Evolutionary conservation across 2,797 vertebrate genomes (phyloP), one percentile per base, ranked within the genome.

Genomic region (Pseudomugil tenellus): DNA sequence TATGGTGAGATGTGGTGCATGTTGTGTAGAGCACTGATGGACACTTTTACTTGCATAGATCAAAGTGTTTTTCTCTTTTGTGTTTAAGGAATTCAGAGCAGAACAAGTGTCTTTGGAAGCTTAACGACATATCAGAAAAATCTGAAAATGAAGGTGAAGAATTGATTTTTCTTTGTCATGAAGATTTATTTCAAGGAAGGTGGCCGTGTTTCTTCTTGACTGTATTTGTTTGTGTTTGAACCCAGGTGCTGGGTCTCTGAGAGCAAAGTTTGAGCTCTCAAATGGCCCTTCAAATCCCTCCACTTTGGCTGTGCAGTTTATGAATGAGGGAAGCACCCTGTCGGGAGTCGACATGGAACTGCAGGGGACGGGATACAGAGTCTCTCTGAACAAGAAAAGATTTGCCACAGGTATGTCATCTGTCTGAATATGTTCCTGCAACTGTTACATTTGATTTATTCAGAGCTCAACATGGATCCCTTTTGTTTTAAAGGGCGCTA

Each of bases 221-320:
- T 54, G 34, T 52, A 1, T 60, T 14, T 71, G 51, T 83, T 67
- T 80, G 21, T 80, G 76, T 80, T n/a, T 58, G 70, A 62, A 79
- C 61, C 0, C 77, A 98, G 98, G 98, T 65, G 93, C 97, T 49
- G 97, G 97, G 64, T 95, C 96, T 60, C 93, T 99, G 74, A 94
- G 97, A 89, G 98, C 97, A 74, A 99, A 99, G 88, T 98, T 99
- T 91, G 97, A 98, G 8, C 93, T 99, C 80, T 95, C 95, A 2
- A 94, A 92, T 56, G 98, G 98, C 7, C 98, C 98, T 4, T 96
- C 96, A 21, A 97, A 91, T 79, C 96, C 97, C 26, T 92, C 95
- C 78, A 98, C 98, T 12, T 91, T 99, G 74, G 97, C 96, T 5
- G 96, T 99, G 83, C 98, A 98, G 76, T 99, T 99, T 74, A 93